These are phyloP conservation scores for Dipus sagitta DNA, from an alignment of 2,797 vertebrate genomes.

Conservation along the genomic window DNA sequence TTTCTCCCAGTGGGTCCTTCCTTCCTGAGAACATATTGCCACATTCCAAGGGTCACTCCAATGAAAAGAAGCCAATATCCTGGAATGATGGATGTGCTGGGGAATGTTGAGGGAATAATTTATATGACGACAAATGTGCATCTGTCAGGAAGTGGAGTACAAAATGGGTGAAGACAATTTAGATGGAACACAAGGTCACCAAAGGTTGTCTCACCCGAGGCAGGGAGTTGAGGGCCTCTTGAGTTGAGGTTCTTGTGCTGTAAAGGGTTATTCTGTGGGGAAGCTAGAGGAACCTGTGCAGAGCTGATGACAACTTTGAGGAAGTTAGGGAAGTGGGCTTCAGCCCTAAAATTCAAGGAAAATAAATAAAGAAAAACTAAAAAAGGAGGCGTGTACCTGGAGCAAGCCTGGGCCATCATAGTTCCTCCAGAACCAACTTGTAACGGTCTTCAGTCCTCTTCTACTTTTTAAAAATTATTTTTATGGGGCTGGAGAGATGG, in stretches of 20 bases:
- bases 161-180: not conserved
- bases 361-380: not conserved
- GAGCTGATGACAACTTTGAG: not conserved
- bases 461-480: no score
- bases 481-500: no score
- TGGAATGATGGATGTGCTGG: not conserved
- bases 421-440: not conserved
- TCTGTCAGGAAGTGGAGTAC: not conserved
- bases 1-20: not conserved
- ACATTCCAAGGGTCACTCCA: constrained; percentile 15
- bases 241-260: not conserved
- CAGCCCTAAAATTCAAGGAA: not conserved
- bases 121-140: not conserved
- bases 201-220: not conserved
- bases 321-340: not conserved
- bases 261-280: not conserved
- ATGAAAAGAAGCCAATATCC: not conserved
- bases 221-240: not conserved
- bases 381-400: not conserved
- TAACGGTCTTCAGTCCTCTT: not conserved
- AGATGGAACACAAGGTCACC: not conserved
- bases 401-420: not conserved
- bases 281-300: not conserved
- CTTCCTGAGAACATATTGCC: not conserved
- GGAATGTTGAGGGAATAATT: not conserved